Evolutionary conservation across 2,113 vertebrate species (phyloP).

Genomic region (Brachyhypopomus gauderio): DNA sequence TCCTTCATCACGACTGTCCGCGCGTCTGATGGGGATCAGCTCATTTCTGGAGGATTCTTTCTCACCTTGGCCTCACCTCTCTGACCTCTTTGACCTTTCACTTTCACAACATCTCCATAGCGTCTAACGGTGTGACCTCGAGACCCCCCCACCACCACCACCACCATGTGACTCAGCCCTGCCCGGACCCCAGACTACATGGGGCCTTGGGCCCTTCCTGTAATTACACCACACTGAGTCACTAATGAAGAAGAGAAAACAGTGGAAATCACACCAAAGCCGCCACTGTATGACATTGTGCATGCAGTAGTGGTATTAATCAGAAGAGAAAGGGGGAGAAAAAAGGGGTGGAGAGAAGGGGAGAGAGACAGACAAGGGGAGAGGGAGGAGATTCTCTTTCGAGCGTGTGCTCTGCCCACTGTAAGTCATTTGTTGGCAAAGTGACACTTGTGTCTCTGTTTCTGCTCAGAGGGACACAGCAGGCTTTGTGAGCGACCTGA

Average conservation of each 20-base stretch:
- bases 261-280: slow-evolving; percentile 6
- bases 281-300: slow-evolving; percentile 20
- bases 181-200: neutral
- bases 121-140: neutral
- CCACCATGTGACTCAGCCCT: slow-evolving; percentile 21
- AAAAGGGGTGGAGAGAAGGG: slow-evolving; percentile 6
- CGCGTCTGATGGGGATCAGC: neutral
- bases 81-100: neutral
- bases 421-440: slow-evolving; percentile 34
- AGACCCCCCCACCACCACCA: neutral
- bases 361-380: neutral
- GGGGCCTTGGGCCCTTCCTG: slow-evolving; percentile 11
- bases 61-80: neutral
- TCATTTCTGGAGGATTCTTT: neutral
- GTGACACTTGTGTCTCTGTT: slow-evolving; percentile 37
- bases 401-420: slow-evolving; percentile 2
- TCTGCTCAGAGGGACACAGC: slow-evolving; percentile 29
- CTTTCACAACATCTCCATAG: slow-evolving; percentile 2
- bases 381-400: neutral
- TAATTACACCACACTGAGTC: slow-evolving; percentile 38
- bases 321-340: neutral
- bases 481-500: slow-evolving; percentile 7
- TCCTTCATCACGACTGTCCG: too few relatives aligned
- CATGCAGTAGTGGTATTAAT: neutral
- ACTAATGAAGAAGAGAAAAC: neutral